Conservation (phyloP, 2,888 invertebrate species). For the Ceraclea dissimilis region DNA sequence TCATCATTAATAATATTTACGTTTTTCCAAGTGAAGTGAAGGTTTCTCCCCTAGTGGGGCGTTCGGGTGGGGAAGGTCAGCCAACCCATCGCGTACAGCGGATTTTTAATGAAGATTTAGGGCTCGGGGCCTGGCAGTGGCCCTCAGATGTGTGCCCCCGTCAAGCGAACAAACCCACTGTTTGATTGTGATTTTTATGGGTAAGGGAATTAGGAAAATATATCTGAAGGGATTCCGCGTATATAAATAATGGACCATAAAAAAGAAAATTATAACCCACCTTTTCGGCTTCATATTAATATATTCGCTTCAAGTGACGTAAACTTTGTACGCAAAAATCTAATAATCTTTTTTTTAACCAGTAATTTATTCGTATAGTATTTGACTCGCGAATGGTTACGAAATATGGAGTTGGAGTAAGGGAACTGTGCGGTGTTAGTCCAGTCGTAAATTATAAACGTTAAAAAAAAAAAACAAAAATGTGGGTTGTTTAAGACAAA, state of each 20-base stretch:
- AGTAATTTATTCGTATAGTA: constrained; percentile 25
- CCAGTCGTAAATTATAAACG: constrained; percentile 22
- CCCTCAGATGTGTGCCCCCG: constrained; percentile 25
- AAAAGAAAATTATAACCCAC: constrained; percentile 26
- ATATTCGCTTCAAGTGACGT: constrained; percentile 22
- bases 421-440: constrained; percentile 14
- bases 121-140: constrained; percentile 8
- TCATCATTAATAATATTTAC: too few species aligned
- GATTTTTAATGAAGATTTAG: constrained; percentile 26
- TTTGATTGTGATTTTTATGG: constrained; percentile 27
- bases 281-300: constrained; percentile 25
- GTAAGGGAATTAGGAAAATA: constrained; percentile 26
- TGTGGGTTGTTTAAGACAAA: constrained; percentile 26
- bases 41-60: too few species aligned
- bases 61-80: constrained; percentile 2
- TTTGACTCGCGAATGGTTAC: constrained; percentile 21
- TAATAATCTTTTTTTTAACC: constrained; percentile 24
- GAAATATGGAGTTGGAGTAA: background rate
- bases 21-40: too few species aligned
- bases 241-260: constrained; percentile 27
- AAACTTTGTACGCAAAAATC: constrained; percentile 23
- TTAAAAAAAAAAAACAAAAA: constrained; percentile 19
- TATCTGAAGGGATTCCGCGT: constrained; percentile 26
- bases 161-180: constrained; percentile 20
- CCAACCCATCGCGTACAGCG: constrained; percentile 10